A percentile compares a stretch with the other conserved stretches of the same genome.
Evolutionary conservation across 2,797 vertebrate species (phyloP).

Genomic region (Alcedo atthis): DNA sequence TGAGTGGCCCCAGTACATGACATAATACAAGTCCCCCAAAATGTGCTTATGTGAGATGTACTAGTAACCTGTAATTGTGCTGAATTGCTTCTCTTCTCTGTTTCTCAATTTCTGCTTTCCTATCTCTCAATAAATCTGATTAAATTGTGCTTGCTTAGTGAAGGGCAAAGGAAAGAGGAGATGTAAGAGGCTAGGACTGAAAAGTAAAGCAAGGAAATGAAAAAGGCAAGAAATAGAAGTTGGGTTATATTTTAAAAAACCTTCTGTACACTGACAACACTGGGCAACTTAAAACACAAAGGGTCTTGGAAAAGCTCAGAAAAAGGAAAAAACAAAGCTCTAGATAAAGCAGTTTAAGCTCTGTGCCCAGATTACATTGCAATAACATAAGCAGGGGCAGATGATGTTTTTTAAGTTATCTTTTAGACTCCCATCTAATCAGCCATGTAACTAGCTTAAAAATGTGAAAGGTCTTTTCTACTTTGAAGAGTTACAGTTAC

Average conservation of each 20-base stretch:
- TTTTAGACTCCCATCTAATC: not conserved
- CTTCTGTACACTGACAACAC: not conserved
- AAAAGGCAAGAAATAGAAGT: conserved; percentile 29
- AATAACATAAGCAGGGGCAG: not conserved
- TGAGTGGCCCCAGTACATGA: not conserved
- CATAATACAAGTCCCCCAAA: not conserved
- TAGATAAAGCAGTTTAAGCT: not conserved
- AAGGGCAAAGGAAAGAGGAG: conserved; percentile 52
- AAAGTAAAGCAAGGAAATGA: conserved; percentile 40
- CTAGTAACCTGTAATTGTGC: not conserved
- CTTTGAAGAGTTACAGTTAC: not conserved
- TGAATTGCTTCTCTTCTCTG: conserved; percentile 25
- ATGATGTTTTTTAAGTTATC: not conserved
- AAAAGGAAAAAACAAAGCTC: not conserved
- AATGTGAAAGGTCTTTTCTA: not conserved
- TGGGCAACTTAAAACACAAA: not conserved
- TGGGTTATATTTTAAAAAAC: not conserved
- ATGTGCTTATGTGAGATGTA: not conserved
- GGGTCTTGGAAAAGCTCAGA: not conserved
- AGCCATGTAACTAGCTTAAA: not conserved
- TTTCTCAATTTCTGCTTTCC: conserved; percentile 39
- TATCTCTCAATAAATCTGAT: conserved; percentile 57
- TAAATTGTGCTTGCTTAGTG: conserved; percentile 61
- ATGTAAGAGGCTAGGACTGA: not conserved
- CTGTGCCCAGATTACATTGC: not conserved